phyloP scores from a whole-genome alignment of 2,888 invertebrate species.

The Ophraella communa region DNA sequence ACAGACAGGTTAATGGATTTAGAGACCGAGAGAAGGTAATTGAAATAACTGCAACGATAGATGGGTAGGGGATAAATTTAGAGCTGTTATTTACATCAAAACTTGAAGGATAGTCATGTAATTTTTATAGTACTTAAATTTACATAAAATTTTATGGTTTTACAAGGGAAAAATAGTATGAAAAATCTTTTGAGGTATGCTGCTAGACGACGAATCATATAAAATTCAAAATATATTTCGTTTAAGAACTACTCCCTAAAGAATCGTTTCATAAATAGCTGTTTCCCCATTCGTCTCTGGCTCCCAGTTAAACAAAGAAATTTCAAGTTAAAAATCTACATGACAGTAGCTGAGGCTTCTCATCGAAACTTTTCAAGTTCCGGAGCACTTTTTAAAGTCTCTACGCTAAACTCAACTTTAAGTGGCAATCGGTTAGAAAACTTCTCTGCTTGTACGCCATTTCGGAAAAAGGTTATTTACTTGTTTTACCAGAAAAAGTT shows the following conservation, averaged over 20 bases:
- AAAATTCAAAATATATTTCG: background rate
- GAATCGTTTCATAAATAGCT: background rate
- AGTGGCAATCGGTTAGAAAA: slow-evolving; percentile 53
- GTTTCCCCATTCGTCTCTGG: background rate
- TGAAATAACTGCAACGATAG: too few relatives aligned
- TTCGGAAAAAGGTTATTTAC: slow-evolving; percentile 48
- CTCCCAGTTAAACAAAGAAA: slow-evolving; percentile 14
- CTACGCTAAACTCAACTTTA: slow-evolving; percentile 57
- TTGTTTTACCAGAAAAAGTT: slow-evolving; percentile 46
- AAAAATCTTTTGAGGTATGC: too few relatives aligned
- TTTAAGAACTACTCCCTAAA: background rate
- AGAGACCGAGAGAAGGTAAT: background rate
- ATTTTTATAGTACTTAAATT: too few relatives aligned
- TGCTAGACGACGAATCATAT: background rate
- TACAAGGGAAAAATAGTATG: too few relatives aligned
- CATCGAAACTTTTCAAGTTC: slow-evolving; percentile 28
- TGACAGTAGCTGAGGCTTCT: slow-evolving; percentile 25
- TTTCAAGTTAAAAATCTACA: slow-evolving; percentile 25
- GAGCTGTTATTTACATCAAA: too few relatives aligned
- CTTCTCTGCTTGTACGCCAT: slow-evolving; percentile 45
- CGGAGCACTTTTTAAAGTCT: slow-evolving; percentile 42
- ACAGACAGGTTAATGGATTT: background rate
- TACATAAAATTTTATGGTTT: too few relatives aligned
- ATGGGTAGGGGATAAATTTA: too few relatives aligned
- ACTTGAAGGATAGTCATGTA: too few relatives aligned